Percentiles rank a stretch among this genome's conserved stretches.
phyloP scores from a whole-genome alignment of 1,140 invertebrate genomes.

The Subanguina moxae region DNA sequence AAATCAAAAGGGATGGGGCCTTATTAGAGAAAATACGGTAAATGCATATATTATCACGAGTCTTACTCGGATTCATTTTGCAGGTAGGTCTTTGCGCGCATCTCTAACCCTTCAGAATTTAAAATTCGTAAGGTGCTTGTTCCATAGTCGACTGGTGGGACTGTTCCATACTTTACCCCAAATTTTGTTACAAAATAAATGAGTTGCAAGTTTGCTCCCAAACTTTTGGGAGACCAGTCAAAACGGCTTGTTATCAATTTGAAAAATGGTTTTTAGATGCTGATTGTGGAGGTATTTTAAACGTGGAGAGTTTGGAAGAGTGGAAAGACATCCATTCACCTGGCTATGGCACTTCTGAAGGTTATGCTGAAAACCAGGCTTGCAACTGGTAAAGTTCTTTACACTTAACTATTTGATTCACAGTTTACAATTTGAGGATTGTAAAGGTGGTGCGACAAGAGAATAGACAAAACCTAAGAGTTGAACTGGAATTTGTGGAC shows the following conservation, averaged over 20 bases:
- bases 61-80: too few species aligned
- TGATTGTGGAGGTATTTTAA: slow-evolving; percentile 49
- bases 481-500: slow-evolving; percentile 52
- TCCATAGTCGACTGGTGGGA: too few species aligned
- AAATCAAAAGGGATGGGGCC: too few species aligned
- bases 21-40: too few species aligned
- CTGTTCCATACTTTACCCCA: slow-evolving; percentile 22
- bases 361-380: slow-evolving; percentile 48
- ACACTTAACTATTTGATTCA: neutral
- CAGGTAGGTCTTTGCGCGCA: too few species aligned
- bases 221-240: neutral
- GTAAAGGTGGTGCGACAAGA: slow-evolving; percentile 27
- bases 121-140: too few species aligned
- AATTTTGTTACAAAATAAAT: too few species aligned
- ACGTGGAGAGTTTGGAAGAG: slow-evolving; percentile 11
- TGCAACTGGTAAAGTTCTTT: slow-evolving; percentile 41
- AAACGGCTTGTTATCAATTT: too few species aligned
- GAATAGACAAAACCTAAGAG: slow-evolving; percentile 13
- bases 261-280: slow-evolving; percentile 39
- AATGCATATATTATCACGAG: too few species aligned
- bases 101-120: too few species aligned
- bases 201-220: slow-evolving; percentile 2
- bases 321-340: slow-evolving; percentile 49
- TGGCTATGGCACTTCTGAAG: slow-evolving; percentile 41
- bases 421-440: slow-evolving; percentile 11